These are phyloP conservation scores for Syncerus caffer DNA, from an alignment of 2,797 vertebrate species.

Conservation along the genomic window DNA sequence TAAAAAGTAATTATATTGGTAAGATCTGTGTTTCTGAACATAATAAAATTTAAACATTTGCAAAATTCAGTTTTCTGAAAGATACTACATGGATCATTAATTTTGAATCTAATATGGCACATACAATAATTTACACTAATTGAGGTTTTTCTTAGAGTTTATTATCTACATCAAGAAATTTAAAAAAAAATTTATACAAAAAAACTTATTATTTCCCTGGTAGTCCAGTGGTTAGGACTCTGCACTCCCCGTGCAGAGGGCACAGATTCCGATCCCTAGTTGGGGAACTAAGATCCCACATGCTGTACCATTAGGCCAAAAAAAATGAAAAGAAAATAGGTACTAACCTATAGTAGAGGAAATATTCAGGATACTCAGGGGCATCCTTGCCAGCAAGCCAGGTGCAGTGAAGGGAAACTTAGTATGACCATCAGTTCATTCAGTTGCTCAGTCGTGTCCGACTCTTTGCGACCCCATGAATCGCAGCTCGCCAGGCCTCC, in stretches of 20 bases:
- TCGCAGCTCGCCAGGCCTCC: no score
- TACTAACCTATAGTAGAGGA: constrained; percentile 78
- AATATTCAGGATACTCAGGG: constrained; percentile 77
- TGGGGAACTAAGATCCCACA: background rate
- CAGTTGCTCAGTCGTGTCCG: no score
- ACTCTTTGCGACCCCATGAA: no score
- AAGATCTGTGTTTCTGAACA: constrained; percentile 10
- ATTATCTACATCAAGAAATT: background rate
- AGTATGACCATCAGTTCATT: background rate
- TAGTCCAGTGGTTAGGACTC: background rate
- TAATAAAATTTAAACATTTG: background rate
- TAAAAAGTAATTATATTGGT: background rate
- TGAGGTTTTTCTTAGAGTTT: background rate
- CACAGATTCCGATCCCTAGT: background rate
- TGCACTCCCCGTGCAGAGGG: background rate
- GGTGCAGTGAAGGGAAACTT: constrained; percentile 75
- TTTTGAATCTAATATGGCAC: constrained; percentile 9
- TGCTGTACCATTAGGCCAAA: background rate
- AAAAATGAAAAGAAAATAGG: background rate
- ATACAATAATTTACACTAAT: background rate
- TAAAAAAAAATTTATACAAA: background rate
- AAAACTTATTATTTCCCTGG: background rate
- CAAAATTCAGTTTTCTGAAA: background rate
- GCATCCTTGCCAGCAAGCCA: constrained; percentile 74
- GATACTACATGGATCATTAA: background rate